A percentile compares a stretch with the other conserved stretches of the same genome.
These are phyloP conservation scores for Lordiphosa collinella DNA, from an alignment of 1,140 invertebrate genomes.

Conservation along the genomic window DNA sequence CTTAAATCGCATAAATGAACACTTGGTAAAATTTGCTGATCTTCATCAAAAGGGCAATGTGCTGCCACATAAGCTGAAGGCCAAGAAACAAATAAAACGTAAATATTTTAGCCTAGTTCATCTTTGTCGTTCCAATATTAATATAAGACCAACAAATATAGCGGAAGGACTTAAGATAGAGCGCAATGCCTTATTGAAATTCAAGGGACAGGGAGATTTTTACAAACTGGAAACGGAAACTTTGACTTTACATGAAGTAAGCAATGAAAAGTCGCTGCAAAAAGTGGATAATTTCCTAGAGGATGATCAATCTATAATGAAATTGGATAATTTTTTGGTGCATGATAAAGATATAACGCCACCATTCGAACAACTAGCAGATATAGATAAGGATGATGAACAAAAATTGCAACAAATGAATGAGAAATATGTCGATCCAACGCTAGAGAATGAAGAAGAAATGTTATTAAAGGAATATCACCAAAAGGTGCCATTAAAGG, in stretches of 20 bases:
- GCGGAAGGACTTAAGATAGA: too few relatives aligned
- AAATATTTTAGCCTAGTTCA: background rate
- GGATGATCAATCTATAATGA: too few relatives aligned
- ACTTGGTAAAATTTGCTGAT: background rate
- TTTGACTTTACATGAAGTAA: too few relatives aligned
- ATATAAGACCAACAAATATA: too few relatives aligned
- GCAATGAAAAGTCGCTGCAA: too few relatives aligned
- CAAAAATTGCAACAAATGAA: background rate
- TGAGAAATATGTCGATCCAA: background rate
- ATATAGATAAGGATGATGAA: background rate
- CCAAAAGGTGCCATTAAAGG: too few relatives aligned
- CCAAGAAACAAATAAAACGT: background rate
- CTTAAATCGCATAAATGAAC: constrained; percentile 1
- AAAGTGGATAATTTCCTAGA: background rate
- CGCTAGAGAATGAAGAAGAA: too few relatives aligned
- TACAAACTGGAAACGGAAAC: too few relatives aligned
- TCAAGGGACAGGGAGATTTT: too few relatives aligned
- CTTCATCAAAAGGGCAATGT: background rate
- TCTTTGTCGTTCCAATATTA: too few relatives aligned
- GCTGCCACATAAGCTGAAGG: background rate
- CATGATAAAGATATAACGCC: background rate
- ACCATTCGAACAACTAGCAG: background rate
- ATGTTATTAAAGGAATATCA: too few relatives aligned
- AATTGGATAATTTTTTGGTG: background rate
- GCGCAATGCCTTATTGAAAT: too few relatives aligned